Percentiles rank a stretch among this genome's conserved stretches.
These are phyloP conservation scores for Corella eumyota DNA, from an alignment of 23 tunicate genomes.

Conservation along the genomic window DNA sequence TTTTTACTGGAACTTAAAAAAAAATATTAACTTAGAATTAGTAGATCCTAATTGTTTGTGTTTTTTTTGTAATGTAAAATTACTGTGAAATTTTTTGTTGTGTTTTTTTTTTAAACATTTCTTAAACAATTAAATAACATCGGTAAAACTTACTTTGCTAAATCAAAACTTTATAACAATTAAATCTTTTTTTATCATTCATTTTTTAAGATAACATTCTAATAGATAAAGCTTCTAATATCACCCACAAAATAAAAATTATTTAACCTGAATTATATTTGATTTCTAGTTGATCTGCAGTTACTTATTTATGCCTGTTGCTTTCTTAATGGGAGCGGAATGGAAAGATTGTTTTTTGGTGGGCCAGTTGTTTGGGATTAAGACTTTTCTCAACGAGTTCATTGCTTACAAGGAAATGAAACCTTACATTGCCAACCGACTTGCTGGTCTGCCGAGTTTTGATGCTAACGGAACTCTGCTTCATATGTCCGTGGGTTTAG, in stretches of 20 bases:
- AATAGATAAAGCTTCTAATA: too few species aligned
- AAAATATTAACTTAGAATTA: neutral
- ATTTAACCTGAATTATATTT: too few species aligned
- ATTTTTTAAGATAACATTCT: too few species aligned
- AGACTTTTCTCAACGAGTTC: conserved; percentile 83
- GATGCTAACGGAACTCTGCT: conserved; percentile 27
- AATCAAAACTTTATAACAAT: too few species aligned
- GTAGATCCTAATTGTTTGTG: neutral
- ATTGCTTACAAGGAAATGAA: conserved; percentile 49
- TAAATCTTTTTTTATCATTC: too few species aligned
- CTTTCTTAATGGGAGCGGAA: conserved; percentile 66
- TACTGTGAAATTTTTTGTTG: too few species aligned
- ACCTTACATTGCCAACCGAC: conserved; percentile 32
- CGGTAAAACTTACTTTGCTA: too few species aligned
- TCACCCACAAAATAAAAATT: too few species aligned
- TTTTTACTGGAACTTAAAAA: neutral
- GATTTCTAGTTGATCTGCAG: conserved; percentile 33
- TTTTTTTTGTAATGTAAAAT: neutral
- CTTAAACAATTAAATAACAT: too few species aligned
- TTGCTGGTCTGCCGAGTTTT: conserved; percentile 17
- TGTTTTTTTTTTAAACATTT: neutral
- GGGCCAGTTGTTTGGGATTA: conserved; percentile 67
- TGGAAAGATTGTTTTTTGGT: conserved; percentile 52
- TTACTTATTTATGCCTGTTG: conserved; percentile 62
- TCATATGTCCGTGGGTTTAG: conserved; percentile 39